Evolutionary conservation across 2,888 invertebrate species (phyloP), one percentile per base, ranked within the genome.

Genomic region (Hirudinaria manillensis): DNA sequence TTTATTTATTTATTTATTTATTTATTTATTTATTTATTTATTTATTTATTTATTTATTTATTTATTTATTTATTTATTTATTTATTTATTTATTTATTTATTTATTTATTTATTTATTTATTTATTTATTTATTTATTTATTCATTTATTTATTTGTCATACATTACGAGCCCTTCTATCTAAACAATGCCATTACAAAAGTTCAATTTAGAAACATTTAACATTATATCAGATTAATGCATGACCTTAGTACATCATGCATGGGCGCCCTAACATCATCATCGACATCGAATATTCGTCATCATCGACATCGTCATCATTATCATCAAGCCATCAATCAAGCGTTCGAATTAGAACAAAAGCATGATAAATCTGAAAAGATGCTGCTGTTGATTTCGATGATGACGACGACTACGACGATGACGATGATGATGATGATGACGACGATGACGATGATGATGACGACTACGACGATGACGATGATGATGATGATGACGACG

Each of bases 391-490:
- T 66, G 66, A 24, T 66, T 16, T 21, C 24, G 66, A 66, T 66
- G 66, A 66, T 66, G 66, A 66, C 24, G 66, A 66, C 24, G 66
- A 24, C 24, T 16, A 24, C 24, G 66, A 24, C 24, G 66, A 24
- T 66, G 66, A 24, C 24, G 66, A 21, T 66, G 66, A 66, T 66
- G 66, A 66, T 66, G 66, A 66, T 66, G 66, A 66, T 66, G 66
- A 66, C 27, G 66, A 66, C 27, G 27, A 66, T 24, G 66, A 66
- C 24, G 66, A 66, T 66, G 66, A 66, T 24, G 66, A 66, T 66
- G 66, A 66, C 27, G 27, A 66, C 27, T 16, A 66, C 10, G 16
- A 21, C 10, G 66, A 66, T 24, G 27, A 66, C 24, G 66, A 66
- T 66, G 66, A 66, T 24, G 27, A 66, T 66, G 66, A 24, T 66